Conservation (phyloP, 2,888 invertebrate species). For the Cheilosia scutellata region DNA sequence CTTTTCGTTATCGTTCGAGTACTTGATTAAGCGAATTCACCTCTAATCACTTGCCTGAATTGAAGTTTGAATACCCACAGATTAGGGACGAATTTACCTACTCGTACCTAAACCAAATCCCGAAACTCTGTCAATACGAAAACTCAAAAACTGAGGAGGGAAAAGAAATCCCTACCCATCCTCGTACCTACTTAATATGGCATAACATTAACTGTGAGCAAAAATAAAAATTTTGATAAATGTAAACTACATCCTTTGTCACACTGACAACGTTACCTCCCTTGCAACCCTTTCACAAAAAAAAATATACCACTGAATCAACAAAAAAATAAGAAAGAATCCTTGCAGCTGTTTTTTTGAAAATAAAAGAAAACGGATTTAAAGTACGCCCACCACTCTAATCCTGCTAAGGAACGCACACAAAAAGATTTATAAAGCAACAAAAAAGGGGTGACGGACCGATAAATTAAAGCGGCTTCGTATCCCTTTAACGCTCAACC, state of each 20-base stretch:
- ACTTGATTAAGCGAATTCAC: too few relatives aligned
- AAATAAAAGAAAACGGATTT: conserved; percentile 66
- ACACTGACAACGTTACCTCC: conserved; percentile 21
- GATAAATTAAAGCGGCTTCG: conserved; percentile 70
- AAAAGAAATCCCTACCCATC: too few relatives aligned
- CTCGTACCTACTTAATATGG: too few relatives aligned
- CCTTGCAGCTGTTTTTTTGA: conserved; percentile 40
- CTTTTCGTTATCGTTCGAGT: too few relatives aligned
- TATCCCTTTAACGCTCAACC: conserved; percentile 70
- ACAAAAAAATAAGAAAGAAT: conserved; percentile 34
- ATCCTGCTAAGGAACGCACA: conserved; percentile 58
- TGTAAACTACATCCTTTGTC: conserved; percentile 52
- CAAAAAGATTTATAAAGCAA: conserved; percentile 64
- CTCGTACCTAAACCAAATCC: too few relatives aligned
- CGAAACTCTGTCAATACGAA: too few relatives aligned
- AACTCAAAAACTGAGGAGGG: too few relatives aligned
- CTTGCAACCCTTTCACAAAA: background rate
- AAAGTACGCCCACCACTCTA: conserved; percentile 58
- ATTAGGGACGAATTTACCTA: too few relatives aligned
- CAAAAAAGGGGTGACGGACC: conserved; percentile 74
- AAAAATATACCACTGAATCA: conserved; percentile 36
- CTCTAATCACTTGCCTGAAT: too few relatives aligned
- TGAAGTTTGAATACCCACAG: too few relatives aligned
- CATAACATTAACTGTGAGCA: conserved; percentile 13
- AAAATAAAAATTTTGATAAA: conserved; percentile 62